phyloP scores from a whole-genome alignment of 1,140 invertebrate genomes.

The Sycophaga agraensis region DNA sequence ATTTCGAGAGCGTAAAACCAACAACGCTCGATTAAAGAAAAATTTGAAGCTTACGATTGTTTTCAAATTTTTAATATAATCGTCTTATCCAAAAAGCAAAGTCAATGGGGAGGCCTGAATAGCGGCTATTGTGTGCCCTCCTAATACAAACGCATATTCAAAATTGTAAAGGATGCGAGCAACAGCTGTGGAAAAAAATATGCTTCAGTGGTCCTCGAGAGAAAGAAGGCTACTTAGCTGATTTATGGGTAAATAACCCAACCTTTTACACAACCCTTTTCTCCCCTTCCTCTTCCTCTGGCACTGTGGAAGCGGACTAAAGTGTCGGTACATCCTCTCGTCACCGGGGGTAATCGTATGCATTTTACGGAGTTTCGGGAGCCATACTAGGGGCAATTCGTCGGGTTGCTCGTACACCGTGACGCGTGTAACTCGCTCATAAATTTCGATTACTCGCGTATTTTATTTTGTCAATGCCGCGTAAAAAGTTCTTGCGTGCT shows the following conservation, averaged over 20 bases:
- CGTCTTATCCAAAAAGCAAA: slow-evolving; percentile 5
- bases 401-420: slow-evolving; percentile 31
- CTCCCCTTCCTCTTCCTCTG: neutral
- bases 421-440: slow-evolving; percentile 41
- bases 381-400: neutral
- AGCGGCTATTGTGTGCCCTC: slow-evolving; percentile 18
- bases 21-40: too few species aligned
- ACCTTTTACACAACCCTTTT: slow-evolving; percentile 36
- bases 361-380: slow-evolving; percentile 41
- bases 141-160: slow-evolving; percentile 8
- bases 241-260: slow-evolving; percentile 43
- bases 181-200: slow-evolving; percentile 29
- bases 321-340: slow-evolving; percentile 6
- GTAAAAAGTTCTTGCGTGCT: slow-evolving; percentile 8
- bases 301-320: slow-evolving; percentile 11
- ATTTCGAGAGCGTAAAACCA: too few species aligned
- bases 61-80: too few species aligned
- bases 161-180: slow-evolving; percentile 29
- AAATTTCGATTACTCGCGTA: slow-evolving; percentile 44
- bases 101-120: slow-evolving; percentile 7
- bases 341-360: slow-evolving; percentile 45
- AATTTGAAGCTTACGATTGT: too few species aligned
- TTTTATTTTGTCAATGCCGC: slow-evolving; percentile 35
- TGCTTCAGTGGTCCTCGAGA: slow-evolving; percentile 30
- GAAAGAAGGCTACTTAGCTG: slow-evolving; percentile 34